phyloP scores from a whole-genome alignment of 1,140 invertebrate species.

The Drosophila rufa region DNA sequence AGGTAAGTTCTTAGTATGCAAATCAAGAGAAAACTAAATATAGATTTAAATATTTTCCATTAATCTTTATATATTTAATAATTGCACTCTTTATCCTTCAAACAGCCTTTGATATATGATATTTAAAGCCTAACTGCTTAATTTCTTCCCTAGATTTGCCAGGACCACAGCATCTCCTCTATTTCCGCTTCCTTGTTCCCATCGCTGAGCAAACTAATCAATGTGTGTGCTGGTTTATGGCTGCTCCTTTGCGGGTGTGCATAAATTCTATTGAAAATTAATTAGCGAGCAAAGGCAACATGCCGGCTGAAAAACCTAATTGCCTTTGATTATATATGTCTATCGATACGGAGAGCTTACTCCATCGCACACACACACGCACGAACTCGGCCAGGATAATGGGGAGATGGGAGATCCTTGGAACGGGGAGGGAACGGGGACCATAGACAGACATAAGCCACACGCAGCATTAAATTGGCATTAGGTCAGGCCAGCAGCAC shows the following conservation, averaged over 20 bases:
- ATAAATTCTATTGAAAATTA: constrained; percentile 71
- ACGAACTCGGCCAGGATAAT: constrained; percentile 16
- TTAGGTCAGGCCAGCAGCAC: constrained; percentile 55
- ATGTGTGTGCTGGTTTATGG: constrained; percentile 12
- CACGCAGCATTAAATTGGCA: constrained; percentile 72
- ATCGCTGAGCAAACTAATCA: background rate
- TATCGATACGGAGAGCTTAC: constrained; percentile 62
- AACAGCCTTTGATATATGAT: background rate
- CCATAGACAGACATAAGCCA: constrained; percentile 53
- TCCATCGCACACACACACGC: constrained; percentile 21
- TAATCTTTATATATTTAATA: too few species aligned
- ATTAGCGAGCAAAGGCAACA: constrained; percentile 51
- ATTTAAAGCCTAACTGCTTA: background rate
- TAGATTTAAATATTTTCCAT: too few species aligned
- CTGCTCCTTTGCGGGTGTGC: constrained; percentile 18
- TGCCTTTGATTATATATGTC: constrained; percentile 69
- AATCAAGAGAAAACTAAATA: too few species aligned
- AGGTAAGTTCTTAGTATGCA: too few species aligned
- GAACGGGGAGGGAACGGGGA: background rate
- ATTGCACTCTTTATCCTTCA: too few species aligned
- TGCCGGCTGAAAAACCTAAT: constrained; percentile 60
- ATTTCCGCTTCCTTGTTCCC: constrained; percentile 2
- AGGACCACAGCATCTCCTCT: too few species aligned
- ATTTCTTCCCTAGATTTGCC: too few species aligned
- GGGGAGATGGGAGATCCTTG: background rate